Evolutionary conservation across 2,888 invertebrate genomes (phyloP), one percentile per base, ranked within the genome.

Genomic region (Dinocampus coccinellae): DNA sequence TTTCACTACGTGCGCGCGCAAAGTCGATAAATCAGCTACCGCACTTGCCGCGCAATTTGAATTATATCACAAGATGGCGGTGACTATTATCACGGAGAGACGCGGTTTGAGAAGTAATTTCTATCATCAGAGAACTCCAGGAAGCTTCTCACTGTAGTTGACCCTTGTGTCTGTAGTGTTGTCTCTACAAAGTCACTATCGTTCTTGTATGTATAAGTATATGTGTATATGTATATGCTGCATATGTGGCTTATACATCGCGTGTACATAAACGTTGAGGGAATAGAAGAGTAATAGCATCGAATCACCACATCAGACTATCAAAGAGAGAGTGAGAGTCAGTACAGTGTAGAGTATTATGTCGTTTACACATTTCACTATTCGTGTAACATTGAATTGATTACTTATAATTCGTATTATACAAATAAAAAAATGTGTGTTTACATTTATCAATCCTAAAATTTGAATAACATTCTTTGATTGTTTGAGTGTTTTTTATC

Each of bases 31-130:
- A 13, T 22, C 2, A 11, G 24, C 10, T 1, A 53, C 66, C 33
- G 69, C 66, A 47, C 63, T 69, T 33, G 10, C 57, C 29, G 3
- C 6, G 11, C n/a, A 57, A 10, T 6, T 58, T 58, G 33, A 58
- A 33, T 10, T 7, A 13, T 2, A 57, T 11, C 57, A 29, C 57
- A 9, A 57, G 57, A 57, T 57, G 57, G 57, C 57, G 26, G 11
- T 55, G 22, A 55, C 13, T n/a, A 11, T 13, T 0, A 55, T 1
- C 0, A 13, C 13, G 55, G 24, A 20, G 24, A 55, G 24, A 26
- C 55, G 13, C 11, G 2, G 3, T n/a, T 33, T n/a, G 58, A 29
- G 13, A n/a, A 58, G n/a, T n/a, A 7, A 20, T 29, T 29, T 20
- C 3, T 10, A n/a, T 16, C 58, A 16, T 33, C 6, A 10, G 33